phyloP scores from a whole-genome alignment of 2,113 vertebrate genomes.

The Tupaia chinensis region DNA sequence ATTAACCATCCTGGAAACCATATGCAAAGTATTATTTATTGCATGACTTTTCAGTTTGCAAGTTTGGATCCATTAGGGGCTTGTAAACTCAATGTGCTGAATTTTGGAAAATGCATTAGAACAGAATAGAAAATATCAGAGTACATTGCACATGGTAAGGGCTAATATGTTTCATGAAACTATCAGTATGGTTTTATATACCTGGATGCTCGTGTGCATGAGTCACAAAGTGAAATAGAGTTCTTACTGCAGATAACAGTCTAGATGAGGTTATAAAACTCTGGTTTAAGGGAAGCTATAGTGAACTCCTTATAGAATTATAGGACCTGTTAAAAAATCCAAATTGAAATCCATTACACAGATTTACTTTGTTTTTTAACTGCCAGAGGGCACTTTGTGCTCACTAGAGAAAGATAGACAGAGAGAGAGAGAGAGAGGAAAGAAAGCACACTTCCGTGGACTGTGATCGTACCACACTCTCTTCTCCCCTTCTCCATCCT shows the following conservation, averaged over 20 bases:
- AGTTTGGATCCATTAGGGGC: background rate
- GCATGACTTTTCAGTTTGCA: background rate
- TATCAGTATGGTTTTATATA: background rate
- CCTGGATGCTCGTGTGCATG: too few relatives aligned
- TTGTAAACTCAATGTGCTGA: background rate
- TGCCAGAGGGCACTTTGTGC: too few relatives aligned
- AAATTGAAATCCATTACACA: background rate
- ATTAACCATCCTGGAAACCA: background rate
- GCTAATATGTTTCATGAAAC: background rate
- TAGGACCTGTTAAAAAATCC: background rate
- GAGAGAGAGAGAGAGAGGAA: too few relatives aligned
- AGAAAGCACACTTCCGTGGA: too few relatives aligned
- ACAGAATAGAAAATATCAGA: background rate
- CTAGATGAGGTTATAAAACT: background rate
- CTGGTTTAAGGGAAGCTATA: background rate
- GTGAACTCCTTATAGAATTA: background rate
- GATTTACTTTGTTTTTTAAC: too few relatives aligned
- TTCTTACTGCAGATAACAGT: background rate
- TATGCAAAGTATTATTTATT: background rate
- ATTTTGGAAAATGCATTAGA: background rate
- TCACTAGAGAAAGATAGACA: too few relatives aligned
- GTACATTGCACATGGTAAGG: background rate
- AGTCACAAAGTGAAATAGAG: background rate
- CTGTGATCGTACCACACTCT: too few relatives aligned
- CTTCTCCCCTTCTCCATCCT: too few relatives aligned